These are phyloP conservation scores for Cynocephalus volans DNA, from an alignment of 2,113 vertebrate species.

Conservation along the genomic window DNA sequence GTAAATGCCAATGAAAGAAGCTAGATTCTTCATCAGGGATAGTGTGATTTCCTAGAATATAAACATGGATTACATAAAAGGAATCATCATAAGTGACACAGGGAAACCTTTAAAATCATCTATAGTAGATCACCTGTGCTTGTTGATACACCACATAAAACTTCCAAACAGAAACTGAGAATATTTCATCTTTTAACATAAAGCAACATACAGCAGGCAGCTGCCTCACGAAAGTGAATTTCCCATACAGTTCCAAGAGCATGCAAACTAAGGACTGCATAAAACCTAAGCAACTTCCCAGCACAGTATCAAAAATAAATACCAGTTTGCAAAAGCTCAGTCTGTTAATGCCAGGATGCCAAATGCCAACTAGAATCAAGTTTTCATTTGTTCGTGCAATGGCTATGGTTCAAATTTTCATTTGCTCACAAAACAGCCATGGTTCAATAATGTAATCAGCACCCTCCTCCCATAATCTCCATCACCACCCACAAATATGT, in stretches of 20 bases:
- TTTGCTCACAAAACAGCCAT: neutral
- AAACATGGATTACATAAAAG: constrained; percentile 82
- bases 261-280: neutral
- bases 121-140: neutral
- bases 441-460: neutral
- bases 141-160: neutral
- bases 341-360: neutral
- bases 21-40: constrained; percentile 99
- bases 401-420: neutral
- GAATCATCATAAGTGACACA: neutral
- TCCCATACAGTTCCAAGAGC: neutral
- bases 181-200: neutral
- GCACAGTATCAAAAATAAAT: neutral
- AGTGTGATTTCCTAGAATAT: constrained; percentile 97
- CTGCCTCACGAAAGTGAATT: neutral
- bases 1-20: constrained; percentile 99
- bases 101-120: neutral
- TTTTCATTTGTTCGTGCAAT: no score
- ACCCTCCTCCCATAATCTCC: neutral
- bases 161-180: neutral
- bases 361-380: neutral
- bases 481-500: neutral
- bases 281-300: neutral
- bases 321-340: neutral
- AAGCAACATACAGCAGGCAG: neutral